Conservation (phyloP, 2,888 invertebrate genomes). For the Volucella zonaria region DNA sequence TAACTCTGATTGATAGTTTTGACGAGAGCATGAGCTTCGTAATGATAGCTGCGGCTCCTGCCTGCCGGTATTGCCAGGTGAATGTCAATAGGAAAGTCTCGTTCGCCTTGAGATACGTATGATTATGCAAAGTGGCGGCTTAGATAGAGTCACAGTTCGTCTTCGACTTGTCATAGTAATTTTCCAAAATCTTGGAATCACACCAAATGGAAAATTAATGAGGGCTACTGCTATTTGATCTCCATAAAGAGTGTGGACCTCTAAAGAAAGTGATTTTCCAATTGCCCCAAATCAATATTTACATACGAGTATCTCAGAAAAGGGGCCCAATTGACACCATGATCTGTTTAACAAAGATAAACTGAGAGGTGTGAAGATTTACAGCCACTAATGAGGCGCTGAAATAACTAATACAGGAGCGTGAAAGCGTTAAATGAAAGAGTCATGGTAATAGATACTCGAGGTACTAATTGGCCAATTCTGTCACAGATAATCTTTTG, state of each 20-base stretch:
- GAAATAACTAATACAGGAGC: too few species aligned
- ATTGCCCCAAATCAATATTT: too few species aligned
- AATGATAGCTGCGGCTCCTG: neutral
- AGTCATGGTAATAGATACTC: too few species aligned
- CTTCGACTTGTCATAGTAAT: constrained; percentile 10
- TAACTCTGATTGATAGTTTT: neutral
- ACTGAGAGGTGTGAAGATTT: neutral
- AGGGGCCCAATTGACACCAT: neutral
- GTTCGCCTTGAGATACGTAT: neutral
- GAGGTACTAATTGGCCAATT: too few species aligned
- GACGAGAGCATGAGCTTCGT: neutral
- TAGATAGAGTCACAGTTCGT: neutral
- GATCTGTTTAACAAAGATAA: constrained; percentile 25
- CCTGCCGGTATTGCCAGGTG: neutral
- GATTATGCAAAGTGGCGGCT: constrained; percentile 35
- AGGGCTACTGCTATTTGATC: too few species aligned
- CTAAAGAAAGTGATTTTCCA: constrained; percentile 25
- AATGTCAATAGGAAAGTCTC: neutral
- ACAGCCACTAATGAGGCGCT: neutral
- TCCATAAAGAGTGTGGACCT: too few species aligned
- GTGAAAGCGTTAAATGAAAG: too few species aligned
- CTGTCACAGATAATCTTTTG: too few species aligned
- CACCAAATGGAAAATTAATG: too few species aligned
- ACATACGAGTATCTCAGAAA: too few species aligned
- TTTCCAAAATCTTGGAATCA: neutral